Evolutionary conservation across 2,888 invertebrate species (phyloP).

Genomic region (Blera fallax): DNA sequence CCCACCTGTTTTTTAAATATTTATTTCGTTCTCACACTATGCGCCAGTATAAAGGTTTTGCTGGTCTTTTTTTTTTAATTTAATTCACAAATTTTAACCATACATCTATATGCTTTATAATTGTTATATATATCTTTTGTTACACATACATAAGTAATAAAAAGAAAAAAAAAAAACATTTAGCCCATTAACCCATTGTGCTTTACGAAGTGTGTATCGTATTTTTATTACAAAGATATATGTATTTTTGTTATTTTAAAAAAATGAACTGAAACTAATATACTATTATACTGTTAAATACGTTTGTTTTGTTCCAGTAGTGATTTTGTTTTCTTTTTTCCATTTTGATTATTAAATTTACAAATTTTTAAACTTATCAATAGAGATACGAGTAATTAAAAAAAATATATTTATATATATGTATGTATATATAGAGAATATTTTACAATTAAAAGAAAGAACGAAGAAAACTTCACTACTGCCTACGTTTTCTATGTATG

Average conservation of each 20-base stretch:
- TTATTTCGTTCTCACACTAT: neutral
- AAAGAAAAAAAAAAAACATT: slow-evolving; percentile 29
- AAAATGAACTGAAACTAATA: slow-evolving; percentile 6
- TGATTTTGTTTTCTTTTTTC: neutral
- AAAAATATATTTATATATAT: neutral
- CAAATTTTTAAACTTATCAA: slow-evolving; percentile 51
- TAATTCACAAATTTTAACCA: slow-evolving; percentile 45
- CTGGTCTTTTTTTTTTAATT: slow-evolving; percentile 15
- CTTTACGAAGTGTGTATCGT: slow-evolving; percentile 68
- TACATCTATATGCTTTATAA: neutral
- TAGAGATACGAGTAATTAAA: slow-evolving; percentile 49
- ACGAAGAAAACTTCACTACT: slow-evolving; percentile 46
- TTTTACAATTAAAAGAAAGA: slow-evolving; percentile 50
- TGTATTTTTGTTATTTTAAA: neutral
- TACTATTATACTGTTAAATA: slow-evolving; percentile 19
- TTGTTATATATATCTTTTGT: slow-evolving; percentile 2
- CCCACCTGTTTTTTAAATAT: neutral
- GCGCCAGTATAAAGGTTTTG: slow-evolving; percentile 3
- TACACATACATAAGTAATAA: slow-evolving; percentile 23
- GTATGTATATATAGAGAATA: slow-evolving; percentile 12
- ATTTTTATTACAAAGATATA: slow-evolving; percentile 48
- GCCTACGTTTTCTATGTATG: slow-evolving; percentile 13
- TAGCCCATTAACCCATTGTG: slow-evolving; percentile 63
- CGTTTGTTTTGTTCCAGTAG: neutral
- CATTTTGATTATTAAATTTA: slow-evolving; percentile 2